Conservation (phyloP, 2,113 vertebrate genomes). For the Hippolais icterina region DNA sequence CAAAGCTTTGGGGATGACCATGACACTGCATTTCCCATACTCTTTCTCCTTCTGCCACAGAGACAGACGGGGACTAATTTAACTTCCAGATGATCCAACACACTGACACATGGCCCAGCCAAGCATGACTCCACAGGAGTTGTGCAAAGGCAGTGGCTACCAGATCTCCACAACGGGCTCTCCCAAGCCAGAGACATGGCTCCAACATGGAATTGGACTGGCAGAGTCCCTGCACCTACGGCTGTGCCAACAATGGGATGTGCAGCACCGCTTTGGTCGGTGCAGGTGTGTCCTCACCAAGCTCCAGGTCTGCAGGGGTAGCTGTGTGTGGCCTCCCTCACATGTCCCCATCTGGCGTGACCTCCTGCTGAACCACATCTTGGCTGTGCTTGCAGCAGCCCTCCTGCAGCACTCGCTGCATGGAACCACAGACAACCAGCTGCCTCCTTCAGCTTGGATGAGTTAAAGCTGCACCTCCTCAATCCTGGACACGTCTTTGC, state of each 20-base stretch:
- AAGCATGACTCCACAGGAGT: fast-evolving
- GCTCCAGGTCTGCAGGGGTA: neutral
- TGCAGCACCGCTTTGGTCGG: fast-evolving
- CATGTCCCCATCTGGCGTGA: neutral
- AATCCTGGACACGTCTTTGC: neutral
- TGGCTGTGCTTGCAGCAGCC: neutral
- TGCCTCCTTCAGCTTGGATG: neutral
- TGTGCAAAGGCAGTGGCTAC: neutral
- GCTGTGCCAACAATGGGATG: fast-evolving
- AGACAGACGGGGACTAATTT: fast-evolving
- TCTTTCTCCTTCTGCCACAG: fast-evolving
- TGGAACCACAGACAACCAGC: neutral
- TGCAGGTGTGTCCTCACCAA: neutral
- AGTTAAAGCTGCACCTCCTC: neutral
- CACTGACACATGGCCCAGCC: neutral
- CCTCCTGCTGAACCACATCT: neutral
- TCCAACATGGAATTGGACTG: fast-evolving
- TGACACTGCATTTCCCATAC: fast-evolving
- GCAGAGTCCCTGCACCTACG: fast-evolving
- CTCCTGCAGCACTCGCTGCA: neutral
- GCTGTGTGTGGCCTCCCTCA: neutral
- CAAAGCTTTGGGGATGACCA: neutral
- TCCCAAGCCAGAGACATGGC: fast-evolving
- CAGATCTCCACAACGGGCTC: neutral
- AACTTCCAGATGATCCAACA: neutral